phyloP scores from a whole-genome alignment of 2,113 vertebrate genomes.

The Burhinus bistriatus region DNA sequence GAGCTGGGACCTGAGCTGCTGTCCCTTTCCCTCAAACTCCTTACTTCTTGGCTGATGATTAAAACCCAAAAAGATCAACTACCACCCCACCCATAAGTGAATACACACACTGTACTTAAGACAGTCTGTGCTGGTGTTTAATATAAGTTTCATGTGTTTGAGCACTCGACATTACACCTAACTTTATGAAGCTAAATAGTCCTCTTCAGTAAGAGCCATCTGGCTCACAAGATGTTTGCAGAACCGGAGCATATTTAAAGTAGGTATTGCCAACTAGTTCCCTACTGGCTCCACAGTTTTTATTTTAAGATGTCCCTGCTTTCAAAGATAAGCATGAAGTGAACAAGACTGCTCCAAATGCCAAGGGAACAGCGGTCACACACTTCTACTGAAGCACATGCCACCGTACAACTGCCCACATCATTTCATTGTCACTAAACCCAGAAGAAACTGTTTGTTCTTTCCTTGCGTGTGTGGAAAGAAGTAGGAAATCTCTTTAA shows the following conservation, averaged over 20 bases:
- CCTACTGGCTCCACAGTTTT: not conserved
- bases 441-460: not conserved
- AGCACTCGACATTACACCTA: not conserved
- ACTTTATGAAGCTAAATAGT: not conserved
- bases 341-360: not conserved
- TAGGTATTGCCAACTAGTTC: not conserved
- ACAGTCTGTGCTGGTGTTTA: not conserved
- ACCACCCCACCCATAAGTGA: not conserved
- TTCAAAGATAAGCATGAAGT: constrained; percentile 42
- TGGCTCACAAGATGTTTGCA: not conserved
- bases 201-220: not conserved
- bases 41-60: not conserved
- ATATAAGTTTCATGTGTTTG: not conserved
- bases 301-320: constrained; percentile 62
- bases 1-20: not conserved
- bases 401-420: fast-evolving
- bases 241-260: not conserved
- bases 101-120: fast-evolving
- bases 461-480: not conserved
- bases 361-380: not conserved
- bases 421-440: not conserved
- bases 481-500: constrained; percentile 51
- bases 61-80: not conserved
- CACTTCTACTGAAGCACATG: not conserved
- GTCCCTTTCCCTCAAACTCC: not conserved